Evolutionary conservation across 2,888 invertebrate species (phyloP).

Genomic region (Xylota segnis): DNA sequence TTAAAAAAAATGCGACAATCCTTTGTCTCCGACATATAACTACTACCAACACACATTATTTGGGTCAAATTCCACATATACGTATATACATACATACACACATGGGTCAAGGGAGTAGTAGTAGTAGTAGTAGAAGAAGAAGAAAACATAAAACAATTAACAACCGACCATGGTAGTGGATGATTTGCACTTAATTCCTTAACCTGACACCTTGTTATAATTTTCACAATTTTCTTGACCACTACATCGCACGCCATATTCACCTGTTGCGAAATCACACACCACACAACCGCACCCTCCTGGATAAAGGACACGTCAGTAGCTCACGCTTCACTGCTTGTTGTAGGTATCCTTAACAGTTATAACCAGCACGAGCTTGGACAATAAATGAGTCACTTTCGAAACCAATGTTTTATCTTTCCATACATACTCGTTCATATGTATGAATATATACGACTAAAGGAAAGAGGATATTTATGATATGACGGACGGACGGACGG

Average conservation of each 20-base stretch:
- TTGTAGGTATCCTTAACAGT: conserved; percentile 30
- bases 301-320: conserved; percentile 52
- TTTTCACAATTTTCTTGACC: conserved; percentile 70
- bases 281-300: conserved; percentile 24
- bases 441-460: no score
- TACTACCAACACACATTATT: neutral
- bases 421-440: no score
- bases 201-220: conserved; percentile 70
- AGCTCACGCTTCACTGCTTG: conserved; percentile 23
- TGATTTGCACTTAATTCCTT: conserved; percentile 73
- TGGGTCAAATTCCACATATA: conserved; percentile 1
- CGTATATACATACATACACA: no score
- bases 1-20: neutral
- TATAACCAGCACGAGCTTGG: conserved; percentile 9
- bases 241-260: conserved; percentile 66
- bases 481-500: conserved; percentile 7
- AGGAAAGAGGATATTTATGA: conserved; percentile 1
- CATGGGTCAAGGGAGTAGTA: neutral
- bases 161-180: conserved; percentile 37
- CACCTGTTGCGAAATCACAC: conserved; percentile 62
- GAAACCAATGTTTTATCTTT: conserved; percentile 29
- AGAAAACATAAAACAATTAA: conserved; percentile 56
- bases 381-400: neutral
- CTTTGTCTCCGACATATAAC: neutral
- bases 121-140: neutral